A percentile compares a stretch with the other conserved stretches of the same genome.
These are phyloP conservation scores for Petrolisthes manimaculis DNA, from an alignment of 2,888 invertebrate species.

Conservation along the genomic window DNA sequence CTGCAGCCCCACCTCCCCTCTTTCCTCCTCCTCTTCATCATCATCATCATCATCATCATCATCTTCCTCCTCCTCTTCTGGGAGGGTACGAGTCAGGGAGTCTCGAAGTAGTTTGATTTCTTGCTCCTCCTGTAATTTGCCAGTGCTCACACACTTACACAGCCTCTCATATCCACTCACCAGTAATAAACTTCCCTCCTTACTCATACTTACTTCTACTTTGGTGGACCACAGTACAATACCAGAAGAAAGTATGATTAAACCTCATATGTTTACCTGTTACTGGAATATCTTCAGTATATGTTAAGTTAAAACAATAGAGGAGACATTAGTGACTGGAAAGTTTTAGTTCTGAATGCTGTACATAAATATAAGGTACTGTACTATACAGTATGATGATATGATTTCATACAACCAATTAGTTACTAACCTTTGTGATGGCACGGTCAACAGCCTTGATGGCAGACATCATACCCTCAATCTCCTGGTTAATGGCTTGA, in stretches of 20 bases:
- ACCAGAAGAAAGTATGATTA: no score
- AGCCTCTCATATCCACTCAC: neutral
- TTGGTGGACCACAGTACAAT: neutral
- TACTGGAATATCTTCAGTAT: neutral
- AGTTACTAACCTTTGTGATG: slow-evolving; percentile 49
- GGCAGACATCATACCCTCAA: slow-evolving; percentile 61
- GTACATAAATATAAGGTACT: no score
- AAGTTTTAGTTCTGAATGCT: neutral
- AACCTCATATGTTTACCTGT: no score
- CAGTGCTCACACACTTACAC: slow-evolving; percentile 34
- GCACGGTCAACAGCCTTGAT: slow-evolving; percentile 60
- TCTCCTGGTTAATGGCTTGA: slow-evolving; percentile 47
- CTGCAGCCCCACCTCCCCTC: neutral
- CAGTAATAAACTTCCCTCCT: neutral
- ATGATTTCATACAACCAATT: slow-evolving; percentile 28
- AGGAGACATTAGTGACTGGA: neutral
- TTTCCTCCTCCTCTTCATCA: slow-evolving; percentile 25
- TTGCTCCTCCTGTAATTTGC: slow-evolving; percentile 55
- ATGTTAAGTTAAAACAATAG: neutral
- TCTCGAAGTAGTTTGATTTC: slow-evolving; percentile 54
- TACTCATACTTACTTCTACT: neutral
- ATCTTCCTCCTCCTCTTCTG: slow-evolving; percentile 28
- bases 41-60: slow-evolving; percentile 8
- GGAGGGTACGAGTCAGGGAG: slow-evolving; percentile 49
- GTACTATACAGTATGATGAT: neutral